Base-by-base conservation (phyloP, 2,797 vertebrate genomes). In the Halcyon smyrnensis region DNA sequence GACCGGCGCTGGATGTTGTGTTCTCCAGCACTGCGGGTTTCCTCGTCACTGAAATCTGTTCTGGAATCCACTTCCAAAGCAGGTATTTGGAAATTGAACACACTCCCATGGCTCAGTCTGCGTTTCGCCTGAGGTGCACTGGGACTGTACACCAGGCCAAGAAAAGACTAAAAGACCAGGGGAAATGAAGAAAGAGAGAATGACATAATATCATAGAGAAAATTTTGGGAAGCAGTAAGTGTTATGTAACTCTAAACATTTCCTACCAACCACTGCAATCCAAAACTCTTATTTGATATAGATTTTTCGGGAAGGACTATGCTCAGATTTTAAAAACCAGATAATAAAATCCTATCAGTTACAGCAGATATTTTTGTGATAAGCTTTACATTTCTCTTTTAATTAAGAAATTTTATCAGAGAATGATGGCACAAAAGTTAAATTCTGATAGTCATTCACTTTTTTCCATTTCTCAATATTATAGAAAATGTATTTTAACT, bases 11-110 rank as follows among this genome's bases (percentile, higher is more conserved):
- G 98, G 69, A 98, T 98, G 57, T 98, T 97, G 0, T 34, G 93
- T 15, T 98, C 98, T 41, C 98, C 97, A 0, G 97, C 92, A 11
- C 98, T 96, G 54, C 56, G 97, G 81, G 95, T 98, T 76, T 99
- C 99, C 8, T 99, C 98, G 0, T 98, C 98, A 0, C 98, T 93
- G 8, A 90, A 87, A 5, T 96, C 97, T 1, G 4, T 39, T 17
- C 88, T 80, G 24, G 96, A 89, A 13, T 63, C 95, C 4, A 36
- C 12, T 12, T 98, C 98, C 37, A 11, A 5, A 3, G 93, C 4
- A 1, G 97, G 96, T 24, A 57, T 59, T 24, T 90, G 97, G 94
- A 98, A 98, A 71, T 48, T 98, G 88, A 98, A 98, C 11, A 98
- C 36, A 0, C 96, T 98, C 4, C 98, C 93, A 0, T 98, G 97